These are phyloP conservation scores for Microcebus lehilahytsara DNA, from an alignment of 2,113 vertebrate species.

Conservation along the genomic window DNA sequence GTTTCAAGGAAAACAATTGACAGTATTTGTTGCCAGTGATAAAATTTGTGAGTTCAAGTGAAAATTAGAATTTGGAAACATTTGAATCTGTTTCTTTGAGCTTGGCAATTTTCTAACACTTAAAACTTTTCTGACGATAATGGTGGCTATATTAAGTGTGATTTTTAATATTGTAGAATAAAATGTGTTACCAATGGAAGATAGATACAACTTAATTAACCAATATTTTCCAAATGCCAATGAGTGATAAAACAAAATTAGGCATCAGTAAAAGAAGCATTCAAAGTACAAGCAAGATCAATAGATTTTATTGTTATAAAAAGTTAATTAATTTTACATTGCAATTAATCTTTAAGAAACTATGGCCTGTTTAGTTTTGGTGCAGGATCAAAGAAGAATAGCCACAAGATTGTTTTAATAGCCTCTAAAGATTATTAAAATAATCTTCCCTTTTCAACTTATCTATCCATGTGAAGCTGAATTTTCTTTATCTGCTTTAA, in stretches of 20 bases:
- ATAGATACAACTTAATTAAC: background rate
- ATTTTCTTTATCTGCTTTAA: background rate
- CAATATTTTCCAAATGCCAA: background rate
- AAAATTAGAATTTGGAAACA: background rate
- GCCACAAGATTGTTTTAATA: background rate
- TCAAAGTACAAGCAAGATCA: background rate
- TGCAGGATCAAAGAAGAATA: background rate
- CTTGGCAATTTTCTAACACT: background rate
- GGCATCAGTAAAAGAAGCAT: background rate
- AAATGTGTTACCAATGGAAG: background rate
- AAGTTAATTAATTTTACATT: background rate
- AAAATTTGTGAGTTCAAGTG: constrained; percentile 9
- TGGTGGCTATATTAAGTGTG: background rate
- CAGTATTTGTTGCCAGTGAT: background rate
- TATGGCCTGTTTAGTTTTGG: background rate
- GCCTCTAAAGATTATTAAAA: background rate
- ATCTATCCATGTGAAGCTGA: background rate
- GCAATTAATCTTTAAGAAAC: background rate
- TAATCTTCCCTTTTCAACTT: background rate
- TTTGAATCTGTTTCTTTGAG: background rate
- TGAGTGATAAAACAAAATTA: background rate
- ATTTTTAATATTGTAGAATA: background rate
- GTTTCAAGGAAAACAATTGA: constrained; percentile 36
- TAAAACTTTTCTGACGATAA: background rate
- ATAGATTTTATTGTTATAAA: background rate